Evolutionary conservation across 2,888 invertebrate genomes (phyloP), one percentile per base, ranked within the genome.

Genomic region (Mechanitis messenoides): DNA sequence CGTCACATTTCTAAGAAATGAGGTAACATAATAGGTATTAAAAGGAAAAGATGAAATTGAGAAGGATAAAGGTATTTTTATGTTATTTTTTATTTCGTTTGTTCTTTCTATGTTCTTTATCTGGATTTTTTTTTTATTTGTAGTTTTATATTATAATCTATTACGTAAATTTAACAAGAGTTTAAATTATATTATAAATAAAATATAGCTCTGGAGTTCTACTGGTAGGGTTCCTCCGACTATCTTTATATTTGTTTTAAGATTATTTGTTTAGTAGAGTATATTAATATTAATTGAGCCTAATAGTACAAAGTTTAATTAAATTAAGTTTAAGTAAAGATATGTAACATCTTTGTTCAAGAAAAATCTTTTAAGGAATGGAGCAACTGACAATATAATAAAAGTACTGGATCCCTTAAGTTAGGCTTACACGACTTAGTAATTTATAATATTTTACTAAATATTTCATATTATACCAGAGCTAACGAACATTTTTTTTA

Each of bases 1-100:
- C 69, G 71, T 71, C 65, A 67, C 64, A 65, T 60, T 63, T 66
- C 60, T 58, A 53, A 63, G 60, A 64, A 64, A 53, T 50, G 50
- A 20, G 28, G 47, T 31, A 50, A 50, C 50, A 31, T 50, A 31
- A 50, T 50, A 50, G 9, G 9, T 31, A 50, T 28, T 9, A 50
- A 50, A 50, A 6, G 50, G 31, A 50, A 50, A 50, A 31, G 47
- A 6, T 47, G n/a, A 20, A 31, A 50, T n/a, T 50, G 31, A 50
- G 31, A 50, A 50, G 47, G 31, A 50, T 50, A 50, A 50, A 42
- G 7, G 9, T 9, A 42, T 9, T 9, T 9, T 7, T 9, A 6
- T 7, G 42, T 42, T 42, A 5, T 35, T 5, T 35, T 35, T 35
- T 35, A 42, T 42, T 42, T 3, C 6, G 9, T 9, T 20, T 20